Base-by-base conservation (phyloP, 2,113 vertebrate species). In the Bolborhynchus lineola region DNA sequence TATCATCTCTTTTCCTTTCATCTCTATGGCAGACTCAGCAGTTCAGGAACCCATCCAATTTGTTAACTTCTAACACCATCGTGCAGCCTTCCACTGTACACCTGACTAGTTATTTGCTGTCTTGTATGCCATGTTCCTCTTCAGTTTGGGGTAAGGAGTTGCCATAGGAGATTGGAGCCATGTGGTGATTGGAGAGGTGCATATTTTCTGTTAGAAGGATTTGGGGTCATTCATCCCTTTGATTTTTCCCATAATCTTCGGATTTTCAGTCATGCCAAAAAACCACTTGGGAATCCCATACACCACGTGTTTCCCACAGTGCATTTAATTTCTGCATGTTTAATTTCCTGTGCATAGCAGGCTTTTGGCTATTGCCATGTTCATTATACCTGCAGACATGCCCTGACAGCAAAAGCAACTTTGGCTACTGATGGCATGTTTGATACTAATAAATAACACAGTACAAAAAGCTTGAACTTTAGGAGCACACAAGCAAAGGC, bases 381-480 rank as follows among this genome's bases (percentile, higher is more conserved):
- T 82, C 93, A 42, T 71, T 78, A 59, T 68, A 65, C 52, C 68
- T 84, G 69, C 47, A 87, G 52, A 82, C 44, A 13, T 44, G 50
- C 46, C 67, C 71, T 70, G 72, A 82, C 20, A 82, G 74, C 62
- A 94, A 44, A 90, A 92, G 69, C 76, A 91, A 65, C 21, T 81
- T 39, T 29, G 26, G 55, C 62, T 86, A 19, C 53, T 57, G 83
- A 71, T 52, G 70, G 26, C 84, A 44, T 33, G 35, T 93, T 91
- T 97, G 71, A 93, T 92, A 88, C 84, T 74, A 77, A 89, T 17
- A 95, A 81, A 92, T 17, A 93, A 60, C 89, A 35, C 10, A 79
- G 65, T 76, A 92, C 72, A 93, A 87, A 81, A 95, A 75, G 13
- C 59, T 92, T 16, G 35, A 92, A 65, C 77, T 68, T 55, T 69